Conservation (phyloP, 1,140 invertebrate genomes). For the Bursaphelenchus mucronatus region DNA sequence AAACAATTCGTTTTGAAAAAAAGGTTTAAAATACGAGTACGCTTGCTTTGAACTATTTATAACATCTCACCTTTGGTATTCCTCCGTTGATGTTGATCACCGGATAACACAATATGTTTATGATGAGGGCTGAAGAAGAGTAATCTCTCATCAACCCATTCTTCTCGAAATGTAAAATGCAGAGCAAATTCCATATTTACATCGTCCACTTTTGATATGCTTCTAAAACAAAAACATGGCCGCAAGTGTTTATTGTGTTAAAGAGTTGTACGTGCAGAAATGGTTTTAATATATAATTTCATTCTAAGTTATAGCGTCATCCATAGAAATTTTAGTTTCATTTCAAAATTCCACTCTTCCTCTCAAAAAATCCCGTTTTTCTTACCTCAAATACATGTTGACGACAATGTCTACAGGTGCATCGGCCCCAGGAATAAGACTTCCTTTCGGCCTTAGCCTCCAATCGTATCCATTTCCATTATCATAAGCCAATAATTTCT, state of each 20-base stretch:
- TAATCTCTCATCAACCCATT: constrained; percentile 86
- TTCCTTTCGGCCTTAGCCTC: constrained; percentile 51
- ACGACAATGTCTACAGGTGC: constrained; percentile 68
- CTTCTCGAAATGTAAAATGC: constrained; percentile 87
- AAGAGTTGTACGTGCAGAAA: constrained; percentile 1
- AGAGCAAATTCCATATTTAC: constrained; percentile 75
- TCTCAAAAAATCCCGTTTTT: background rate
- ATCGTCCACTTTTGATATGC: constrained; percentile 94
- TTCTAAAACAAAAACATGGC: constrained; percentile 21
- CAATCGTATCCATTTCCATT: constrained; percentile 51
- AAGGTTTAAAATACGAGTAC: no score
- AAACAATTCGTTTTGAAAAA: no score
- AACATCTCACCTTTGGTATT: no score
- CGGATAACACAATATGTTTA: constrained; percentile 41
- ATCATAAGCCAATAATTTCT: constrained; percentile 30
- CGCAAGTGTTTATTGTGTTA: constrained; percentile 22
- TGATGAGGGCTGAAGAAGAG: constrained; percentile 66
- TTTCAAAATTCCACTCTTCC: constrained; percentile 12
- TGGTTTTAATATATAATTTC: constrained; percentile 17
- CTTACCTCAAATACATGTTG: constrained; percentile 69
- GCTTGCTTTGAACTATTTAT: no score
- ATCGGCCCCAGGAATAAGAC: constrained; percentile 47
- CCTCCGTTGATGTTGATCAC: constrained; percentile 4
- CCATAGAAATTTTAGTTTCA: background rate
- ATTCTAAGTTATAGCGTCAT: background rate